Conservation (phyloP, 2,113 vertebrate species). For the Apaloderma vittatum region DNA sequence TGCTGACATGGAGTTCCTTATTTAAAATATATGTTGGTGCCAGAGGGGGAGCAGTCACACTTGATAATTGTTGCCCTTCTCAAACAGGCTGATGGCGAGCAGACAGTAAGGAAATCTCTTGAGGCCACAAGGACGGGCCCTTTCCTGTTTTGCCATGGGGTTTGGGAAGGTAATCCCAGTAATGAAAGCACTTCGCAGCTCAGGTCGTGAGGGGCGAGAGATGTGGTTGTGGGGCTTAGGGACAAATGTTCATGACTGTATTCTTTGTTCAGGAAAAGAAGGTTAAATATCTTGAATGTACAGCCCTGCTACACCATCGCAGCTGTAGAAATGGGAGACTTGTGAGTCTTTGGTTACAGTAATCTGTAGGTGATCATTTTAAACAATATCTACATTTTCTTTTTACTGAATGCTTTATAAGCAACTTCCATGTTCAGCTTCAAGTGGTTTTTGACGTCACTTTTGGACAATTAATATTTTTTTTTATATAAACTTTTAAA, state of each 20-base stretch:
- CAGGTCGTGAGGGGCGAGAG: not conserved
- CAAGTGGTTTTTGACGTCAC: conserved; percentile 53
- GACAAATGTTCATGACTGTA: not conserved
- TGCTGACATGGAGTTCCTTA: conserved; percentile 52
- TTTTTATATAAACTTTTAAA: conserved; percentile 66
- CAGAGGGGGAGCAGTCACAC: not conserved
- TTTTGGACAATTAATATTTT: conserved; percentile 70
- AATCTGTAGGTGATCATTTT: conserved; percentile 52
- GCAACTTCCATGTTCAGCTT: conserved; percentile 70
- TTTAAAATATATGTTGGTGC: conserved; percentile 46
- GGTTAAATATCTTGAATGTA: not conserved
- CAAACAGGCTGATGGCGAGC: conserved; percentile 26
- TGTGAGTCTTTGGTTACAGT: conserved; percentile 42
- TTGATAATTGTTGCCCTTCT: conserved; percentile 16
- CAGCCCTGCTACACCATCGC: not conserved
- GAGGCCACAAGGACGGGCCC: not conserved
- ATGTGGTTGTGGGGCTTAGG: not conserved
- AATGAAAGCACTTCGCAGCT: conserved; percentile 23
- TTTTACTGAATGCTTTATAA: conserved; percentile 58
- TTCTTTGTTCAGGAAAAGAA: not conserved
- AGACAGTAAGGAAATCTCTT: not conserved
- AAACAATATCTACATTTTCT: conserved; percentile 45
- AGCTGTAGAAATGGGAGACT: conserved; percentile 16
- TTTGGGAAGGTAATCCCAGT: not conserved
- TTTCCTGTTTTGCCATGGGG: not conserved